phyloP scores from a whole-genome alignment of 2,113 vertebrate species.

The Engystomops pustulosus region DNA sequence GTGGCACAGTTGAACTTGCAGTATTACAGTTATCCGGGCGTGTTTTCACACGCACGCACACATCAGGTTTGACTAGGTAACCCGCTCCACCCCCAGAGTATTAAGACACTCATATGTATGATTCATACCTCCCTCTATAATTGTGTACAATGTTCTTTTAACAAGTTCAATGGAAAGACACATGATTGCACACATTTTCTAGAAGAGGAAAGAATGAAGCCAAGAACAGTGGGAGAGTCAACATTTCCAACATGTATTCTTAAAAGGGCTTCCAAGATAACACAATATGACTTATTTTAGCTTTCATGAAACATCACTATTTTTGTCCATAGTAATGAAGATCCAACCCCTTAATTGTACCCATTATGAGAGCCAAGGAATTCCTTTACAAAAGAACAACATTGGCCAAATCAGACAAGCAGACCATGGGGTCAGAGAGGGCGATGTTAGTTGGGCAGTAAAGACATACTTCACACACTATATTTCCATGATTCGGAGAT shows the following conservation, averaged over 20 bases:
- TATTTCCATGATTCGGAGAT: too few relatives aligned
- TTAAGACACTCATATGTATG: slow-evolving; percentile 37
- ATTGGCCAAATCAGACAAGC: too few relatives aligned
- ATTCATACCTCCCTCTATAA: slow-evolving; percentile 40
- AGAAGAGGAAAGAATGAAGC: neutral
- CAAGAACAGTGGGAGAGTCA: neutral
- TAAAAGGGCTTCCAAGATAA: neutral
- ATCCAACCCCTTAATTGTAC: too few relatives aligned
- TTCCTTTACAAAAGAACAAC: too few relatives aligned
- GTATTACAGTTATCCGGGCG: slow-evolving; percentile 45
- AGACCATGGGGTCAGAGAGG: too few relatives aligned
- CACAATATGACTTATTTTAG: too few relatives aligned
- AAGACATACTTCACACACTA: too few relatives aligned
- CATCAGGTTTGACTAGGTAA: slow-evolving; percentile 47
- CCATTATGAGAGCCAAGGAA: too few relatives aligned
- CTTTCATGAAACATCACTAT: too few relatives aligned
- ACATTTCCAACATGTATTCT: neutral
- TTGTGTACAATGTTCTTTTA: slow-evolving; percentile 20
- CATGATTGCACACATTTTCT: neutral
- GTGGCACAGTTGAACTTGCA: slow-evolving; percentile 21
- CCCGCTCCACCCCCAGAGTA: slow-evolving; percentile 6
- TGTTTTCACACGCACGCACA: slow-evolving; percentile 53
- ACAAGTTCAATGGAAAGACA: neutral
- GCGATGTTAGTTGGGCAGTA: too few relatives aligned
- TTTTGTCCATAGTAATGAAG: too few relatives aligned